Conservation (phyloP, 2,888 invertebrate species). For the Pachydiplax longipennis region DNA sequence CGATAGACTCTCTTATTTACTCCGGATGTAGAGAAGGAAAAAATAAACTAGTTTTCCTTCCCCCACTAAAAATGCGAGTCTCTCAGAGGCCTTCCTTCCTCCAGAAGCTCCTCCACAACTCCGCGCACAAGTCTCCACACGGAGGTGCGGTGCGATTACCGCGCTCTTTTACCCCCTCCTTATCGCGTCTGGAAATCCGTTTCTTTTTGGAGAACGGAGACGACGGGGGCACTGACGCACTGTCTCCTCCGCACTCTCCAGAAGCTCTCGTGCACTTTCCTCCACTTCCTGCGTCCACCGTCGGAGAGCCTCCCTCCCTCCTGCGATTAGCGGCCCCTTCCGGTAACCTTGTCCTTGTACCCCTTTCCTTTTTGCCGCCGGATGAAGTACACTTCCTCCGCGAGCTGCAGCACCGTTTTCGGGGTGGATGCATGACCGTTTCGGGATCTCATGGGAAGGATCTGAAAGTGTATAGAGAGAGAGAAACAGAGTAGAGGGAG, state of each 20-base stretch:
- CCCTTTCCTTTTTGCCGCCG: not conserved
- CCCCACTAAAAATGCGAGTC: not conserved
- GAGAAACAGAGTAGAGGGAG: not conserved
- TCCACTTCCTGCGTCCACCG: not conserved
- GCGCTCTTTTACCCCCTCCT: not conserved
- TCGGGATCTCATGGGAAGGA: not conserved
- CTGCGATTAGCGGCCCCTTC: not conserved
- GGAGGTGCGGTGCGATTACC: not conserved
- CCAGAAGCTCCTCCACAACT: no score
- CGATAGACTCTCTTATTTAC: no score
- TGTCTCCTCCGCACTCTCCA: not conserved
- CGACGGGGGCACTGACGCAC: not conserved
- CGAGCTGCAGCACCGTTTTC: not conserved
- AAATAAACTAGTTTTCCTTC: not conserved
- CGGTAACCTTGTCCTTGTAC: not conserved
- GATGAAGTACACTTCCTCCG: not conserved
- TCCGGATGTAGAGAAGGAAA: not conserved
- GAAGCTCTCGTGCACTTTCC: not conserved
- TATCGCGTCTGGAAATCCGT: not conserved
- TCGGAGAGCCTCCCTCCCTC: not conserved
- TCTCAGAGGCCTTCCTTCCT: not conserved
- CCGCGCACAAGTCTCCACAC: not conserved
- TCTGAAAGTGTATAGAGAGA: not conserved
- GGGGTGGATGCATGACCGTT: not conserved
- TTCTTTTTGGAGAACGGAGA: not conserved